Base-by-base conservation (phyloP, 2,888 invertebrate genomes). In the Eupeodes luniger region DNA sequence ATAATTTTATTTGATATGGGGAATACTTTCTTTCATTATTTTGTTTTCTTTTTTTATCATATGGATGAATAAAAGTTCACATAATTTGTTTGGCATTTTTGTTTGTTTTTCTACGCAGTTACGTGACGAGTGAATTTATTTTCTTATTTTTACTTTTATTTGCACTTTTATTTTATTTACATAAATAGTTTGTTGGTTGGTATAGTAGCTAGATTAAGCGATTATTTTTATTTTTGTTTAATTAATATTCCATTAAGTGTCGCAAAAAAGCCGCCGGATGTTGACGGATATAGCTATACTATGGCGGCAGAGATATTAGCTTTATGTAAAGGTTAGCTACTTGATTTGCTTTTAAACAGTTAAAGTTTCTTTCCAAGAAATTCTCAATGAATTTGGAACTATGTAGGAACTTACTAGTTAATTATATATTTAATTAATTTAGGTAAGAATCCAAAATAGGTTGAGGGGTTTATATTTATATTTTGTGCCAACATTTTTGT, bases 211-310 rank as follows among this genome's bases (percentile, higher is more conserved):
- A 40, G 19, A 61, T 49, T 40, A 55, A 55, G 44, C 19, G 44
- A 57, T 66, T 34, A 49, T 57, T 77, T 16, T 49, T 67, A 1
- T 40, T 40, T 40, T 40, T 5, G 6, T 40, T 69, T 69, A 69
- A 69, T 69, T 69, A 69, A 69, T 69, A 69, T 69, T 69, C 67
- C 67, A 53, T 53, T 69, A 69, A 69, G 67, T 47, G 7, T 66
- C 51, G 16, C 36, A 51, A 5, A 47, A 67, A 59, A 19, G 36
- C 69, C 40, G 34, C 78, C 78, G 78, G 78, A 78, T 69, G 69
- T 78, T 40, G 61, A 49, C 69, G 78, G 78, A 78, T 78, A 69
- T 78, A 51, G 36, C 36, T 59, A 19, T 1, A 11, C 12, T 57
- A 27, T 19, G 14, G n/a, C 69, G 61, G 59, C n/a, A 69, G 3